Percentiles rank a stretch among this genome's conserved stretches.
These are phyloP conservation scores for Myzus persicae DNA, from an alignment of 1,140 invertebrate species.

Conservation along the genomic window DNA sequence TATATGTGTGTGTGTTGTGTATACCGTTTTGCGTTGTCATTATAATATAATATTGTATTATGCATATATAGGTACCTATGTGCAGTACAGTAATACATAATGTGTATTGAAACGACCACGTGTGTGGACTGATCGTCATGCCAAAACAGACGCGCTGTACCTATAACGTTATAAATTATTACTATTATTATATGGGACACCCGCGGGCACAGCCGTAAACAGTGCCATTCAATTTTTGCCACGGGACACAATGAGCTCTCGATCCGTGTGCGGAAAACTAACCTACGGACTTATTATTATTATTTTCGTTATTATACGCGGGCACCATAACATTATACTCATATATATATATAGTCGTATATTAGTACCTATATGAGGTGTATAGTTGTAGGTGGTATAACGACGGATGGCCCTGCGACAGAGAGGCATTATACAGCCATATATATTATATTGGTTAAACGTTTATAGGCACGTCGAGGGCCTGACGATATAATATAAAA, in stretches of 20 bases:
- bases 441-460: neutral
- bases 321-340: neutral
- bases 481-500: neutral
- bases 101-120: neutral
- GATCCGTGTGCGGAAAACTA: conserved; percentile 32
- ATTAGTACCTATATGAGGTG: neutral
- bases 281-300: neutral
- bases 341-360: neutral
- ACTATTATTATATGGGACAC: conserved; percentile 30
- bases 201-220: conserved; percentile 43
- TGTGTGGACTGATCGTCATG: conserved; percentile 24
- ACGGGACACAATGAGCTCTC: neutral
- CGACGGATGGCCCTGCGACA: neutral
- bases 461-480: neutral
- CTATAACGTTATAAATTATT: neutral
- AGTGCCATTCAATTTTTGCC: conserved; percentile 38
- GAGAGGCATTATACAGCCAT: neutral
- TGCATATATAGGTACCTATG: no score
- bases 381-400: neutral
- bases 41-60: neutral
- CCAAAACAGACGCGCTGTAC: conserved; percentile 41
- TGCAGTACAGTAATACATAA: neutral
- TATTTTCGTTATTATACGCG: neutral
- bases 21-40: conserved; percentile 24
- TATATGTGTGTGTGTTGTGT: neutral